Evolutionary conservation across 2,888 invertebrate genomes (phyloP), one percentile per base, ranked within the genome.

Genomic region (Ennomos fuscantarius): DNA sequence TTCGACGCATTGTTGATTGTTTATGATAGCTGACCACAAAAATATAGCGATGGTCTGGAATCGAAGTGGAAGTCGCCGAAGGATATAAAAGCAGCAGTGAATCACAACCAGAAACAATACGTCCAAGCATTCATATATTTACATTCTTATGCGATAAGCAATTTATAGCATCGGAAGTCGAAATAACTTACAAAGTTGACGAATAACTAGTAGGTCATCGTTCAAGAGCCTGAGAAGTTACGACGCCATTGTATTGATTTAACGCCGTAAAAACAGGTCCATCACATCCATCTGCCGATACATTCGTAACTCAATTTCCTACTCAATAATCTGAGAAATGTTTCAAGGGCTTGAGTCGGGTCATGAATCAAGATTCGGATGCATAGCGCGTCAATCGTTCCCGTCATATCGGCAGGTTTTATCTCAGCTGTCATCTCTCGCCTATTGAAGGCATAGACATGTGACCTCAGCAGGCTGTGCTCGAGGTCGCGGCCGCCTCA

Each of bases 401-500:
- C 62, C 50, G 65, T 63, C 57, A 62, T 64, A 65, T 63, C 60
- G 56, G 66, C 73, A 72, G 68, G 62, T 65, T 72, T 78, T 87
- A 86, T 87, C 87, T 66, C 59, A 64, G 74, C 86, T 87, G 87
- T 88, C 89, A 89, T 89, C 87, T 84, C 70, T 65, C 72, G 76
- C 73, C 84, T 79, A 88, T 88, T 86, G 84, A 79, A 73, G 69
- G 79, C 73, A 82, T 81, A 81, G 86, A 85, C 82, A 75, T 71
- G 76, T 79, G 84, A 78, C 86, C 88, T 86, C 81, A 71, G 72
- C 78, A 72, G 72, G 73, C 73, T 69, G 67, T 60, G 62, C 57
- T 70, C 87, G 81, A 89, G 88, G 88, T 78, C 82, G 67, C 63
- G 88, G 88, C 78, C 82, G 67, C 63, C 73, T 74, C 74, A 74